Evolutionary conservation across 2,113 vertebrate genomes (phyloP).

Genomic region (Diadophis punctatus): DNA sequence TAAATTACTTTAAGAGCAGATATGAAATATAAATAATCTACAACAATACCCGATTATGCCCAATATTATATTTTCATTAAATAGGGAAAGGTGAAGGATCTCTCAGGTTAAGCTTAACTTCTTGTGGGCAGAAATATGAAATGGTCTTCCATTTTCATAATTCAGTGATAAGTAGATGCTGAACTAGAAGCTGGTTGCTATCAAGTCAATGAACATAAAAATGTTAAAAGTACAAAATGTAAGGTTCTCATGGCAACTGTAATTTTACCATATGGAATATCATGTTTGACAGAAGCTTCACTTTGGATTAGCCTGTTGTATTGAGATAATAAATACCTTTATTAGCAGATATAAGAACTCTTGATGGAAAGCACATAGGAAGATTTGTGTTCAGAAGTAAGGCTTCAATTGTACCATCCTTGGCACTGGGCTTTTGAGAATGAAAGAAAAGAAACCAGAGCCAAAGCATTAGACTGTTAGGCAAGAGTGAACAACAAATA

Average conservation of each 20-base stretch:
- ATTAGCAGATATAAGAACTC: neutral
- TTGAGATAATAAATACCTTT: conserved; percentile 9
- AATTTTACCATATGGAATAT: conserved; percentile 14
- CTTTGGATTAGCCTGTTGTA: conserved; percentile 18
- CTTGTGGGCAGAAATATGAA: neutral
- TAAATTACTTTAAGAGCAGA: neutral
- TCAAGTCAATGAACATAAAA: conserved; percentile 19
- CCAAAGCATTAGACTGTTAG: neutral
- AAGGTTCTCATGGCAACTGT: conserved; percentile 10
- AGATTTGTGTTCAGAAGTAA: neutral
- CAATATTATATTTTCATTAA: conserved; percentile 28
- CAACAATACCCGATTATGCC: conserved; percentile 26
- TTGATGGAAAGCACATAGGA: neutral
- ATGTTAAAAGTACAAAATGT: conserved; percentile 35
- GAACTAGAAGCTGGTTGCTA: conserved; percentile 14
- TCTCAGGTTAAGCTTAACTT: neutral
- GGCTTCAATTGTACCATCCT: neutral
- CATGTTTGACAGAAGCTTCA: neutral
- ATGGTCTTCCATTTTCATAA: conserved; percentile 24
- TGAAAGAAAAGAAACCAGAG: neutral
- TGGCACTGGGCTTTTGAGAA: neutral
- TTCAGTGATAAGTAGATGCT: conserved; percentile 29
- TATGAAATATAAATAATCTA: neutral
- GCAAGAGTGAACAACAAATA: neutral
- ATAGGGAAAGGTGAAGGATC: neutral